These are phyloP conservation scores for Drosophila subpulchrella DNA, from an alignment of 1,140 invertebrate genomes.

Conservation along the genomic window DNA sequence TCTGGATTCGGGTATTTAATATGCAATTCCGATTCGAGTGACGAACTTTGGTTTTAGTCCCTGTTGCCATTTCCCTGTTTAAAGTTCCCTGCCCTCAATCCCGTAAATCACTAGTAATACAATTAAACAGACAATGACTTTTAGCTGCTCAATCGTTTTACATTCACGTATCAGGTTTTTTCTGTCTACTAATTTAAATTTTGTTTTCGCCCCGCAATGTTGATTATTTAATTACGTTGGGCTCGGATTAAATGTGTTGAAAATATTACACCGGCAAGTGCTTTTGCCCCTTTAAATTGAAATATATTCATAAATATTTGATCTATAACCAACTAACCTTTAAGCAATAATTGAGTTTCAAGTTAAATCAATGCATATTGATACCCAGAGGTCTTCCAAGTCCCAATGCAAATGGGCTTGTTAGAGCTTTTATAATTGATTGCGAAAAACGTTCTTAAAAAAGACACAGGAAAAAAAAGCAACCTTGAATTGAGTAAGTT, in stretches of 20 bases:
- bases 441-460: neutral
- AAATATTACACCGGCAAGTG: neutral
- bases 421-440: neutral
- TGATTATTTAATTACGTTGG: conserved; percentile 18
- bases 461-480: neutral
- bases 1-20: conserved; percentile 42
- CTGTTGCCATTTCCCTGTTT: conserved; percentile 14
- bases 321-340: neutral
- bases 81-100: conserved; percentile 10
- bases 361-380: too few species aligned
- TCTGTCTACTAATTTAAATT: conserved; percentile 14
- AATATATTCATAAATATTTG: neutral
- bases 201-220: conserved; percentile 12
- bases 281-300: neutral
- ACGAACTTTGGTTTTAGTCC: conserved; percentile 16
- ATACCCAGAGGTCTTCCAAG: too few species aligned
- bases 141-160: conserved; percentile 23
- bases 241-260: conserved; percentile 4
- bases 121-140: conserved; percentile 55
- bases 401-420: too few species aligned
- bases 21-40: conserved; percentile 26
- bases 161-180: conserved; percentile 10
- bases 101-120: conserved; percentile 31
- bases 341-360: too few species aligned
- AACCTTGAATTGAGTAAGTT: conserved; percentile 5